Percentiles rank a stretch among this genome's conserved stretches.
These are phyloP conservation scores for Penaeus japonicus DNA, from an alignment of 1,140 invertebrate species.

Conservation along the genomic window DNA sequence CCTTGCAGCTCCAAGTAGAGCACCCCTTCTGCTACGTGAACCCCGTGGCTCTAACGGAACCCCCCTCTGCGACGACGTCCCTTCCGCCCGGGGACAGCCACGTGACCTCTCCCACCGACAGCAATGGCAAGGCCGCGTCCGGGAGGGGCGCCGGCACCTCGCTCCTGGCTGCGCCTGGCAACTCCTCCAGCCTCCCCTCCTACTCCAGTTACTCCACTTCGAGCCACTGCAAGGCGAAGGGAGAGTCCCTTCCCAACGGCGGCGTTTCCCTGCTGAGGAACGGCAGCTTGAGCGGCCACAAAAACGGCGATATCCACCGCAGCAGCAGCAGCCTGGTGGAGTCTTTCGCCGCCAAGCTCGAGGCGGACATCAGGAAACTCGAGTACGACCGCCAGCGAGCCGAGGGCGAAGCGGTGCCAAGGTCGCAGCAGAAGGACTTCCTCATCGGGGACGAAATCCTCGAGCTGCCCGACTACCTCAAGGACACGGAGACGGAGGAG, in stretches of 20 bases:
- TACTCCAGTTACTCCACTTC: too few species aligned
- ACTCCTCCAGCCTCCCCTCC: too few species aligned
- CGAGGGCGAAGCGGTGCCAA: not conserved
- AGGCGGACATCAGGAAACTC: constrained; percentile 35
- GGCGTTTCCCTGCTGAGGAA: not conserved
- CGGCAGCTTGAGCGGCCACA: not conserved
- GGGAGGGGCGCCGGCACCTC: too few species aligned
- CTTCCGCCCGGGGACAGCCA: not conserved
- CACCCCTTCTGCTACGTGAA: constrained; percentile 43
- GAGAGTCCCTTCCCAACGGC: too few species aligned
- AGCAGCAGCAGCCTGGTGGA: constrained; percentile 26
- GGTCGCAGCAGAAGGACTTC: too few species aligned
- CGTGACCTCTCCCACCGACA: not conserved
- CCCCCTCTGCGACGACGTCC: not conserved
- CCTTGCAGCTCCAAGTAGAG: constrained; percentile 34
- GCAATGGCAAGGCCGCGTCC: not conserved
- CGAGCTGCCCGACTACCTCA: not conserved
- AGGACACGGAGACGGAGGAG: not conserved
- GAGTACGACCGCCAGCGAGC: constrained; percentile 37
- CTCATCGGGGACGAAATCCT: not conserved
- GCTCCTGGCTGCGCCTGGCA: too few species aligned
- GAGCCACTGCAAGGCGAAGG: too few species aligned
- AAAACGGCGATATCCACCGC: not conserved
- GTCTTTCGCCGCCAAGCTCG: constrained; percentile 45
- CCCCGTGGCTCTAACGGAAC: constrained; percentile 12